Percentiles rank a stretch among this genome's conserved stretches.
phyloP scores from a whole-genome alignment of 2,113 vertebrate genomes.

The Brachyhypopomus occidentalis region DNA sequence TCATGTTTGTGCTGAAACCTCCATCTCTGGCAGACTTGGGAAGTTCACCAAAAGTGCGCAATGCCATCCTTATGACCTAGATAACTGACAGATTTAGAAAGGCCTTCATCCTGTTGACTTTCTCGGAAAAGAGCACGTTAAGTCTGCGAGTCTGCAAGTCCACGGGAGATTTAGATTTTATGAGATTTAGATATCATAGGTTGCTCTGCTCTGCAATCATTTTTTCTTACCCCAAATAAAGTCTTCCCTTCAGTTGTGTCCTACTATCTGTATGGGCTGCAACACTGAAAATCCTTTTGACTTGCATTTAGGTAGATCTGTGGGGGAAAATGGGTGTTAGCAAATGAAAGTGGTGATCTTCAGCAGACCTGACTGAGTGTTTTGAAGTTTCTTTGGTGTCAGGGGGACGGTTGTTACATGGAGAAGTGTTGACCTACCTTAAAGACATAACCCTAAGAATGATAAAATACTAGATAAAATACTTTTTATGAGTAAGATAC shows the following conservation, averaged over 20 bases:
- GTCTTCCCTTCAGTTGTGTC: not conserved
- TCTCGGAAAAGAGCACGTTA: no score
- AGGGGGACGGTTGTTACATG: slow-evolving; percentile 54
- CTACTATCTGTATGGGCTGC: not conserved
- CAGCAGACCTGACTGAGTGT: slow-evolving; percentile 25
- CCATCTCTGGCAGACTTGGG: no score
- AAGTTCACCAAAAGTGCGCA: no score
- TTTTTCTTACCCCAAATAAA: not conserved
- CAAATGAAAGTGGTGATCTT: not conserved
- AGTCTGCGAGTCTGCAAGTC: no score
- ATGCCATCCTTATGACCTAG: no score
- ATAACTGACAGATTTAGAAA: no score
- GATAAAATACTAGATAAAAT: not conserved
- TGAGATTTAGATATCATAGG: no score
- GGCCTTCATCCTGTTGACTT: no score
- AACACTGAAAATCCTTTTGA: not conserved
- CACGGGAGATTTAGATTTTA: no score
- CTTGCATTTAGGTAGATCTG: not conserved
- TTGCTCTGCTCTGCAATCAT: no score
- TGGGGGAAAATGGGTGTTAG: not conserved
- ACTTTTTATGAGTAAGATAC: slow-evolving; percentile 19
- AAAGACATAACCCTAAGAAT: not conserved
- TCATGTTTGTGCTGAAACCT: no score
- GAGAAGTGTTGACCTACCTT: not conserved
- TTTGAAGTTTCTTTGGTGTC: slow-evolving; percentile 67